These are phyloP conservation scores for Rhagophthalmus giganteus DNA, from an alignment of 2,888 invertebrate genomes.

Conservation along the genomic window DNA sequence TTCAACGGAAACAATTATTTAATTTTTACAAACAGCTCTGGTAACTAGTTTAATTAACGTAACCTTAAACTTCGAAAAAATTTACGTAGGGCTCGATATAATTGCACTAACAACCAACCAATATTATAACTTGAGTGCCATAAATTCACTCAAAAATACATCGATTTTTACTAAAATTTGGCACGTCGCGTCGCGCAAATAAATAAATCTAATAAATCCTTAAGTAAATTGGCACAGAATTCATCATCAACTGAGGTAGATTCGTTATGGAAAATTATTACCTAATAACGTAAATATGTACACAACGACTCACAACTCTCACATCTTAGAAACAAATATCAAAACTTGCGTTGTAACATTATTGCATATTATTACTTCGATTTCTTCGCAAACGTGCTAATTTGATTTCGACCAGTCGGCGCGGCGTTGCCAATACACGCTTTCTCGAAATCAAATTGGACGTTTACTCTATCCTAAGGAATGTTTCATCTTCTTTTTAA, in stretches of 20 bases:
- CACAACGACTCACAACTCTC: constrained; percentile 48
- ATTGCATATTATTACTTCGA: constrained; percentile 46
- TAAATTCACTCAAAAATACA: constrained; percentile 18
- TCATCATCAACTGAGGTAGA: constrained; percentile 54
- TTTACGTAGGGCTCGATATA: constrained; percentile 15
- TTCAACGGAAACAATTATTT: constrained; percentile 38
- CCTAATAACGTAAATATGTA: constrained; percentile 50
- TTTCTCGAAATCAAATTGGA: constrained; percentile 26
- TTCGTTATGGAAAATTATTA: constrained; percentile 52
- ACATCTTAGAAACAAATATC: constrained; percentile 50
- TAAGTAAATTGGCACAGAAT: constrained; percentile 37
- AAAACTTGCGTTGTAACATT: constrained; percentile 54
- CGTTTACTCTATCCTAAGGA: constrained; percentile 28
- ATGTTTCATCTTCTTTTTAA: constrained; percentile 36
- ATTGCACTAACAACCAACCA: constrained; percentile 35
- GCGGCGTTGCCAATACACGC: not conserved
- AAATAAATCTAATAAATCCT: constrained; percentile 23
- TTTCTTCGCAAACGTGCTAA: constrained; percentile 26
- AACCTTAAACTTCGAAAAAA: constrained; percentile 19
- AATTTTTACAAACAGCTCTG: constrained; percentile 37
- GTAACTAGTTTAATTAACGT: constrained; percentile 39
- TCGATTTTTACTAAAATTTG: constrained; percentile 30
- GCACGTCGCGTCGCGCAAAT: constrained; percentile 29
- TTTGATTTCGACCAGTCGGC: constrained; percentile 20
- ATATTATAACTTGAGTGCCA: constrained; percentile 20